Evolutionary conservation across 2,888 invertebrate genomes (phyloP), one percentile per base, ranked within the genome.

Genomic region (Caenorhabditis japonica): DNA sequence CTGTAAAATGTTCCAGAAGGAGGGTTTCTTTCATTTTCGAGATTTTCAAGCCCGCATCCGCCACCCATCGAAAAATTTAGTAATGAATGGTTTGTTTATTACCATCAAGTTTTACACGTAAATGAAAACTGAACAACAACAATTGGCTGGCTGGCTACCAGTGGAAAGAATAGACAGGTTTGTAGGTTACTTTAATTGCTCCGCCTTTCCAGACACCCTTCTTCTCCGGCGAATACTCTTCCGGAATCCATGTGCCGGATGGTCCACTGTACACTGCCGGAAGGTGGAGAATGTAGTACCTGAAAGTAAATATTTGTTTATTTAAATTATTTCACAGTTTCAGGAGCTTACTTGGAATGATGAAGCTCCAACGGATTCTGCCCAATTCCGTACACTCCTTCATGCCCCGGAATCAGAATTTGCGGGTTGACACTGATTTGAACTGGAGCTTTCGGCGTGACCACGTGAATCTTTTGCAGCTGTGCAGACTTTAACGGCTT

Each of bases 391-490:
- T 81, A 82, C 2, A 58, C 58, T 19, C 77, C 77, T 33, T 70
- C 68, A 17, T 77, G 74, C 19, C 59, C 68, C 10, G 74, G 66
- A 13, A 76, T 51, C 90, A 93, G 90, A 75, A 93, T 92, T 87
- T 91, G 91, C 2, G 95, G 94, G 87, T 93, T 92, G 8, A 97
- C 88, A 0, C 93, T 93, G 58, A 97, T 94, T 87, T 93, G 92
- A 17, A 96, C 93, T 0, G 94, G 94, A 72, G 93, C 94, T 89
- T 97, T 96, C 7, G 97, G 96, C 0, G 92, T 92, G 49, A 93
- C 93, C 0, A 94, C 91, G 87, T 94, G 94, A 56, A 95, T 90
- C 51, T 94, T 90, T 92, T 94, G 93, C 2, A 76, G 55, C 27
- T 78, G 76, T 2, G 76, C 75, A 0, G 61, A 46, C 33, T 77